Conservation (phyloP, 37 sponge, comb jelly and placozoan genomes). For the Theonella swinhoei region DNA sequence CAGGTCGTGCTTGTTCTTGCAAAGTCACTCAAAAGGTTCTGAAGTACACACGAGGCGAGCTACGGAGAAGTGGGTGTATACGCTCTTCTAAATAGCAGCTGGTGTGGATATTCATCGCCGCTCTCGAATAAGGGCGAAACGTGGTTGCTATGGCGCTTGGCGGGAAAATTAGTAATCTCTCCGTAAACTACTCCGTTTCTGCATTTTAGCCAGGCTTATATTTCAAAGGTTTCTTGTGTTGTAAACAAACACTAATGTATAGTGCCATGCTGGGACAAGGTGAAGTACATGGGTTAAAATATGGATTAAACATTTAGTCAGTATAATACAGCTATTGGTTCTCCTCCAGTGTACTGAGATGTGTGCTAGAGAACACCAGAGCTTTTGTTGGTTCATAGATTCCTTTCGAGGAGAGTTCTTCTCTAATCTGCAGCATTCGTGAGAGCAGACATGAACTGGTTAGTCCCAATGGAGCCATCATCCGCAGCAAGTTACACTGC, state of each 20-base stretch:
- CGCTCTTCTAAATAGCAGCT: conserved; percentile 14
- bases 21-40: too few relatives aligned
- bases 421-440: conserved; percentile 38
- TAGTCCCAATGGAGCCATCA: conserved; percentile 53
- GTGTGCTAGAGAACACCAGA: conserved; percentile 3
- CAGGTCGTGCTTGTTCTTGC: background rate
- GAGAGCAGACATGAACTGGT: conserved; percentile 32
- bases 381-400: conserved; percentile 48
- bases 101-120: conserved; percentile 12
- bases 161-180: conserved; percentile 9
- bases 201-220: background rate
- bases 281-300: background rate
- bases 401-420: conserved; percentile 28
- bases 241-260: background rate
- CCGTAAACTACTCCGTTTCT: conserved; percentile 12
- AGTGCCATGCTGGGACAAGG: background rate
- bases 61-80: conserved; percentile 46
- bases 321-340: background rate
- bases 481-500: conserved; percentile 45
- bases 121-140: background rate
- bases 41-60: background rate
- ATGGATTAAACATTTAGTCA: too few relatives aligned
- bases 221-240: background rate
- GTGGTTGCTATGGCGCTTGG: conserved; percentile 16
- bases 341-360: background rate